Evolutionary conservation across 2,113 vertebrate species (phyloP).

Genomic region (Puntigrus tetrazona): DNA sequence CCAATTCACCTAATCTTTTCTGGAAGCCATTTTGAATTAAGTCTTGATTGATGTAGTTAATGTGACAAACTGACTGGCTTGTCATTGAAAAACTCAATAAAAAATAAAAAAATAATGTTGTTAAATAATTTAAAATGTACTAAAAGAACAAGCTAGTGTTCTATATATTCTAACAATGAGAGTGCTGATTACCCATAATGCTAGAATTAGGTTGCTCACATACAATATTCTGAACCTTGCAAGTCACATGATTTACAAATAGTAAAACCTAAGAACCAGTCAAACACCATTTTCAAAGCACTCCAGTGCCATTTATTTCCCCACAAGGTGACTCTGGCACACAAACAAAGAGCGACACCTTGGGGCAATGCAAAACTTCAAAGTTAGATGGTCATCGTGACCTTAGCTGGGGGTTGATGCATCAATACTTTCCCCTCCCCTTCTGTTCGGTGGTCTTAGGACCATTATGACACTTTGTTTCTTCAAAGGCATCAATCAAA

Average conservation of each 20-base stretch:
- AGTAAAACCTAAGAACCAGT: not conserved
- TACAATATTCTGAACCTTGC: too few relatives aligned
- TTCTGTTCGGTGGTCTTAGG: slow-evolving; percentile 15
- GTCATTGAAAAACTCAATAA: not conserved
- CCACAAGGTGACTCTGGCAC: not conserved
- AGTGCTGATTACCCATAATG: too few relatives aligned
- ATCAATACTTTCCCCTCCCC: not conserved
- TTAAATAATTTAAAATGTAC: not conserved
- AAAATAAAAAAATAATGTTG: not conserved
- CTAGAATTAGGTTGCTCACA: too few relatives aligned
- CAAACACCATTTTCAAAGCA: not conserved
- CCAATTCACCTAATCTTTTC: not conserved
- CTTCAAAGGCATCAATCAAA: slow-evolving; percentile 59
- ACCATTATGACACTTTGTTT: slow-evolving; percentile 52
- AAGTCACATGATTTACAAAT: not conserved
- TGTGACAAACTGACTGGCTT: slow-evolving; percentile 1
- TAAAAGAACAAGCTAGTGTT: not conserved
- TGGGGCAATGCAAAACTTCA: slow-evolving; percentile 18
- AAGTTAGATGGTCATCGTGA: slow-evolving; percentile 32
- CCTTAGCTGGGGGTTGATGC: slow-evolving; percentile 31
- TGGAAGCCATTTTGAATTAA: slow-evolving; percentile 2
- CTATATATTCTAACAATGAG: not conserved
- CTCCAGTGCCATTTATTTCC: not conserved
- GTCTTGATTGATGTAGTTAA: slow-evolving; percentile 13
- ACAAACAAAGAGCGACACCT: slow-evolving; percentile 3